These are phyloP conservation scores for Cottus gobio DNA, from an alignment of 2,113 vertebrate species.

Conservation along the genomic window DNA sequence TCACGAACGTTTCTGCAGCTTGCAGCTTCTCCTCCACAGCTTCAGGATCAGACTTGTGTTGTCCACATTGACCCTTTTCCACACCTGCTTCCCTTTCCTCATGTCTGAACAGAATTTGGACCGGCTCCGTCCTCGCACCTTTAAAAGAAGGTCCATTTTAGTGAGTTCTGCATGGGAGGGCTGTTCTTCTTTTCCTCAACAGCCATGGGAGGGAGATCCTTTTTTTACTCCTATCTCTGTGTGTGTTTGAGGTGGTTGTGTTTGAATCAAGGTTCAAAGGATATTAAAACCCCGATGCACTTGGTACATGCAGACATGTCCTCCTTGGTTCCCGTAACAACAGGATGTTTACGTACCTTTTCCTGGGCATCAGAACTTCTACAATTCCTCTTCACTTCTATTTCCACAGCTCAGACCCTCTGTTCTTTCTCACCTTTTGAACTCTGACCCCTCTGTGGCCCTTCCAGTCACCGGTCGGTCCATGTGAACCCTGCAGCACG, in stretches of 20 bases:
- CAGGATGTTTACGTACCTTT: conserved; percentile 2
- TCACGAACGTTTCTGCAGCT: conserved; percentile 15
- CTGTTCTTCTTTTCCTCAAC: conserved; percentile 50
- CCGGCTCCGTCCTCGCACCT: conserved; percentile 64
- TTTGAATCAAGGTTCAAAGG: neutral
- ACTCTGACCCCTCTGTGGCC: conserved; percentile 23
- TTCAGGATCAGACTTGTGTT: conserved; percentile 1
- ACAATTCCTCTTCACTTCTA: neutral
- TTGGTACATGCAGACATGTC: neutral
- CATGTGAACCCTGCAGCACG: conserved; percentile 10
- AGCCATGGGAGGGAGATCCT: conserved; percentile 19
- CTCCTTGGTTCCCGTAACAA: neutral
- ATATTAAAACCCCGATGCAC: neutral
- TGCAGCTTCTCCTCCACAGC: neutral
- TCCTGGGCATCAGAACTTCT: conserved; percentile 8
- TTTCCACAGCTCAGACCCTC: neutral
- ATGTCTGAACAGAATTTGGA: conserved; percentile 79
- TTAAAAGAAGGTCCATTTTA: conserved; percentile 82
- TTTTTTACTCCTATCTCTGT: conserved; percentile 25
- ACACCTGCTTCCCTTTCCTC: conserved; percentile 54
- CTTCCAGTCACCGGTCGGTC: neutral
- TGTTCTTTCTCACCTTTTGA: conserved; percentile 4
- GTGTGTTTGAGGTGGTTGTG: conserved; percentile 50
- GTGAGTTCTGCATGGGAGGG: conserved; percentile 78
- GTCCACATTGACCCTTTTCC: conserved; percentile 43